phyloP scores from a whole-genome alignment of 2,888 invertebrate genomes.

The Agelastica alni region DNA sequence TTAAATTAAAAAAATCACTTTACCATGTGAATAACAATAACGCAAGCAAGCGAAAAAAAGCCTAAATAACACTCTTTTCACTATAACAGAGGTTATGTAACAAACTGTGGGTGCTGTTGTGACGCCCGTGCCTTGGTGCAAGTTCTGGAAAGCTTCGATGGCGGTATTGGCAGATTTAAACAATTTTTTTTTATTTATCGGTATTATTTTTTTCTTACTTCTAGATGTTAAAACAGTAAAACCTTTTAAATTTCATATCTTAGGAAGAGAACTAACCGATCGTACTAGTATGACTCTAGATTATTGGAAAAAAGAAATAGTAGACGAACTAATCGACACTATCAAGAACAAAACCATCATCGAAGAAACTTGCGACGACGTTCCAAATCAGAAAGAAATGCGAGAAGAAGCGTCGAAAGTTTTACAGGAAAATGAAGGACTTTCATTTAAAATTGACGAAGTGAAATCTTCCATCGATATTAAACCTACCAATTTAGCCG shows the following conservation, averaged over 20 bases:
- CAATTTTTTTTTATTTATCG: neutral
- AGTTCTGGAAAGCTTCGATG: neutral
- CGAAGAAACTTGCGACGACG: slow-evolving; percentile 17
- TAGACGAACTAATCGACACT: slow-evolving; percentile 44
- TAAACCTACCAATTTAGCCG: neutral
- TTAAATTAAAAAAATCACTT: neutral
- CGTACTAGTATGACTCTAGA: slow-evolving; percentile 53
- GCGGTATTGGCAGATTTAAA: neutral
- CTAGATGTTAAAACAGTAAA: slow-evolving; percentile 19
- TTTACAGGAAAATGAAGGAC: slow-evolving; percentile 8
- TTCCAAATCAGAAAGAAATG: slow-evolving; percentile 6
- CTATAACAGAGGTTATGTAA: too few relatives aligned
- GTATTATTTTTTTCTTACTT: slow-evolving; percentile 9
- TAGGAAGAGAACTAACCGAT: slow-evolving; percentile 52
- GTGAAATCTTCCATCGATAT: neutral
- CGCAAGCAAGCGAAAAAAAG: too few relatives aligned
- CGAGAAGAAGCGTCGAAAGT: neutral
- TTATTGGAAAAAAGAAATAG: slow-evolving; percentile 46
- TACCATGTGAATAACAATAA: neutral
- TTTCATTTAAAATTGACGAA: neutral
- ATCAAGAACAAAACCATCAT: slow-evolving; percentile 35
- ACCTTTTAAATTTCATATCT: slow-evolving; percentile 14
- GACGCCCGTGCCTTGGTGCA: neutral
- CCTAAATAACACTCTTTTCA: too few relatives aligned
- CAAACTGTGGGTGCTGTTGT: neutral